Evolutionary conservation across 1,140 invertebrate genomes (phyloP).

Genomic region (Leptopilina clavipes): DNA sequence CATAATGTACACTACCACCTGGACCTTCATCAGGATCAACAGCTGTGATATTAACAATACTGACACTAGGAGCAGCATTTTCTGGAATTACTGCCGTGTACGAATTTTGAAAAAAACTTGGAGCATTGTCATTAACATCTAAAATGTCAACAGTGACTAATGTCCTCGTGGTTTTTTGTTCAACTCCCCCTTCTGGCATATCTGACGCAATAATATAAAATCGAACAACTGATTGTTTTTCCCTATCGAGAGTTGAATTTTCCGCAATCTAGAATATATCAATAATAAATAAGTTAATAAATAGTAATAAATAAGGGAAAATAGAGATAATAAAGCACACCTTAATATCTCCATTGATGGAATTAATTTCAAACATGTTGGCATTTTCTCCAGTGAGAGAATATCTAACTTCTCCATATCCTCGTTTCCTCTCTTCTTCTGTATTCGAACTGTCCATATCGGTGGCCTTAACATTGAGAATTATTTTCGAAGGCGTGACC

Average conservation of each 20-base stretch:
- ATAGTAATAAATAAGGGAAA: neutral
- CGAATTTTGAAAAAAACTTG: constrained; percentile 73
- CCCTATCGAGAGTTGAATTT: constrained; percentile 83
- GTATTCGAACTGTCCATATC: constrained; percentile 82
- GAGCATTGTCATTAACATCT: constrained; percentile 90
- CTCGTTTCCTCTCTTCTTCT: constrained; percentile 77
- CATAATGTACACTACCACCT: constrained; percentile 81
- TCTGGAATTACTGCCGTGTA: constrained; percentile 82
- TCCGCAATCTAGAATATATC: constrained; percentile 76
- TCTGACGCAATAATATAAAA: constrained; percentile 85
- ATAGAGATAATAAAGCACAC: constrained; percentile 67
- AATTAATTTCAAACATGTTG: constrained; percentile 82
- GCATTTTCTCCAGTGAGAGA: constrained; percentile 82
- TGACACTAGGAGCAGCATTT: constrained; percentile 81
- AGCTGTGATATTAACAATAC: constrained; percentile 85
- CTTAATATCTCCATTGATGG: constrained; percentile 79
- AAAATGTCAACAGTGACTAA: constrained; percentile 83
- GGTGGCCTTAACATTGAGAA: constrained; percentile 81
- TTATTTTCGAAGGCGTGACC: constrained; percentile 79
- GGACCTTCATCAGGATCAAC: constrained; percentile 84
- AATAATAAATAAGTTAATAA: neutral
- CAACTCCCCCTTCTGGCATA: constrained; percentile 79
- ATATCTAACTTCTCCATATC: constrained; percentile 82
- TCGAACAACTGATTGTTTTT: constrained; percentile 81
- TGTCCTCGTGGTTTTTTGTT: constrained; percentile 78